Evolutionary conservation across 1,140 invertebrate species (phyloP), one percentile per base, ranked within the genome.

Genomic region (Hylaeus volcanicus): DNA sequence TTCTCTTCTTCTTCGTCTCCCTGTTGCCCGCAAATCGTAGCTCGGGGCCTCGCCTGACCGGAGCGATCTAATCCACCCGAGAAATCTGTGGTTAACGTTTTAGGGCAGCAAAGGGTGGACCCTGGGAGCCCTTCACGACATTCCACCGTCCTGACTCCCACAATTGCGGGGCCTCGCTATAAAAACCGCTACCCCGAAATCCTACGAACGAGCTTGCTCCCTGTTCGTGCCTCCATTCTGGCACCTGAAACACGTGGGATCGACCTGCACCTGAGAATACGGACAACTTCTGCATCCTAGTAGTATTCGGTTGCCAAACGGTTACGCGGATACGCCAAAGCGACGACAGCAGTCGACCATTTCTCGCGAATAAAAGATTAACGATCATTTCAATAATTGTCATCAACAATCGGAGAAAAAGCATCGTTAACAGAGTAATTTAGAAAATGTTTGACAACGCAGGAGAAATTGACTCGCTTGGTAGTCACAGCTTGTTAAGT

Each of bases 81-180:
- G 77, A 74, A 85, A 86, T 89, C 88, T 90, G 88, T 88, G 88
- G 88, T 90, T 90, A 90, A 90, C 84, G 74, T 90, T 90, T 90
- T 88, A 89, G 86, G 79, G 84, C 81, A 55, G 51, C 69, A 41
- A 26, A 76, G 80, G 84, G 74, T 77, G 81, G 68, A 83, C 69
- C 58, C 69, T 55, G 64, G 45, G 63, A 65, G 39, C 43, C 70
- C 64, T 26, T 82, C 86, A 83, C 83, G 88, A 88, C 88, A 89
- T 89, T 89, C 88, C 86, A 75, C 53, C 68, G 78, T 56, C 69
- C 66, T 39, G 76, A 82, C 86, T 89, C 88, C 81, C 87, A 88
- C 87, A 89, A 85, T 85, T 85, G 85, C 72, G 72, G 82, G 71
- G 26, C 26, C 58, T 71, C 63, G 76, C 74, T 66, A 60, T 69